Evolutionary conservation across 2,888 invertebrate genomes (phyloP), one percentile per base, ranked within the genome.

Genomic region (Nephrocerus scutellatus): DNA sequence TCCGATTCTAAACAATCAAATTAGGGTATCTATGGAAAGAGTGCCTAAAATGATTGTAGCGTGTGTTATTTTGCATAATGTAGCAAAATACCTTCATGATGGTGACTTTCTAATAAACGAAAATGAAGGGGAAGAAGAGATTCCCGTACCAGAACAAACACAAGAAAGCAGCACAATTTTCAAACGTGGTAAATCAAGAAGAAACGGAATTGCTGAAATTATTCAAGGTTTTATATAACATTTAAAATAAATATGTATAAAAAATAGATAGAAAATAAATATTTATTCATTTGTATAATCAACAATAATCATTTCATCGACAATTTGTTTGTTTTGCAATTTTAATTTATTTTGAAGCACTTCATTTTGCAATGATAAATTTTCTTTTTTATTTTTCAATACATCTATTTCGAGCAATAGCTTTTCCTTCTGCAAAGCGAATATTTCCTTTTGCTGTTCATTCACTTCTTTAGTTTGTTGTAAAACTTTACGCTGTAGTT

Each of bases 51-150:
- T 34, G 15, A 26, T 38, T 20, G 25, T 38, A 20, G 25, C 31
- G 16, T 38, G 38, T 15, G 19, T n/a, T 32, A 25, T 32, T 31
- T 26, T 26, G 12, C 32, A 32, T n/a, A 39, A 32, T 24, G 25
- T 32, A 13, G 31, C 32, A 4, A 39, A 39, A 39, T 16, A 20
- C 18, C 18, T 26, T 10, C 4, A 18, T 10, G 35, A 35, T 28
- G 8, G 20, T 12, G 28, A 28, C n/a, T 28, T 28, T 14, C 9
- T 8, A 6, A 12, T 14, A 7, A n/a, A 28, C n/a, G 28, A 28
- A 8, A 12, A 28, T 8, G 28, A 28, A 10, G 12, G 12, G 7
- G 14, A 12, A 8, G 28, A 28, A 28, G 28, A 28, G 8, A 8
- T 10, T 8, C 23, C 23, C 8, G 23, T 22, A 9, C 23, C 23